Percentiles rank a stretch among this genome's conserved stretches.
phyloP scores from a whole-genome alignment of 1,140 invertebrate genomes.

The Cyclargus thomasi region DNA sequence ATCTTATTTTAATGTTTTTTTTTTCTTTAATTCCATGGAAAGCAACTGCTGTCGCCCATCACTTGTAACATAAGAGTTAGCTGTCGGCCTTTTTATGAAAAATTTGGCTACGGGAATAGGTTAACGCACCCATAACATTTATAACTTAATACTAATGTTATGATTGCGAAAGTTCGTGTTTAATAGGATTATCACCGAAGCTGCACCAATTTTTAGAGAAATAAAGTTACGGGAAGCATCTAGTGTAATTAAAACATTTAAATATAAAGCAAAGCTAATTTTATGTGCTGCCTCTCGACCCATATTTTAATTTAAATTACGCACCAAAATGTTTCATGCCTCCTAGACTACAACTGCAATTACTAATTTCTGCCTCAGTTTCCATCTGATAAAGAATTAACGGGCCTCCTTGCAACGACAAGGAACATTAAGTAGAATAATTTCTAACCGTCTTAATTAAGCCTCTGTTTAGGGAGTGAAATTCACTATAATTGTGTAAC shows the following conservation, averaged over 20 bases:
- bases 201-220: too few relatives aligned
- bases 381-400: constrained; percentile 3
- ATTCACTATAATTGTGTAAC: background rate
- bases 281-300: background rate
- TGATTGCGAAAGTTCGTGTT: too few relatives aligned
- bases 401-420: background rate
- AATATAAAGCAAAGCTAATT: background rate
- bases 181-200: too few relatives aligned
- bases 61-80: too few relatives aligned
- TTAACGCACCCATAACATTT: too few relatives aligned
- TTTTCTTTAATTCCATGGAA: too few relatives aligned
- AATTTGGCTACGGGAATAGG: too few relatives aligned
- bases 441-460: background rate
- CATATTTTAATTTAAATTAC: background rate
- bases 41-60: too few relatives aligned
- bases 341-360: background rate
- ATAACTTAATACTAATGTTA: too few relatives aligned
- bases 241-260: background rate
- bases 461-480: background rate
- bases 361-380: background rate
- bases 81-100: too few relatives aligned
- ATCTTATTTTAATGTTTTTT: too few relatives aligned
- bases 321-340: background rate
- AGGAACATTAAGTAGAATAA: constrained; percentile 3
- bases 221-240: too few relatives aligned